A percentile compares a stretch with the other conserved stretches of the same genome.
These are phyloP conservation scores for Teleopsis dalmanni DNA, from an alignment of 1,140 invertebrate species.

Conservation along the genomic window DNA sequence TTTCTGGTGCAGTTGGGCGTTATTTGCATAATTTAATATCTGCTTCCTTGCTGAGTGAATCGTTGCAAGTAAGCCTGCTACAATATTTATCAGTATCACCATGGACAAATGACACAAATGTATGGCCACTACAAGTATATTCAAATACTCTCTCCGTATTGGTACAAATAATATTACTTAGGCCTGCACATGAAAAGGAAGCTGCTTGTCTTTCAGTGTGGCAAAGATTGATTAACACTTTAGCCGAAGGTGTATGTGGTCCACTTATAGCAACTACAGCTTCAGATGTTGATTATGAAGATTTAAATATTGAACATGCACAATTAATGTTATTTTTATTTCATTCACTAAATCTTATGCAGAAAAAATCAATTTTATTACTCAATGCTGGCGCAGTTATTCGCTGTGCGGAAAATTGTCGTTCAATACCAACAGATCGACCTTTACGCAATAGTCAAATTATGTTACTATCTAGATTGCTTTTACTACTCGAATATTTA, in stretches of 20 bases:
- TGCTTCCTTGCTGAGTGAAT: slow-evolving; percentile 57
- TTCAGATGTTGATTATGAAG: slow-evolving; percentile 44
- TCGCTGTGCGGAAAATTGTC: slow-evolving; percentile 58
- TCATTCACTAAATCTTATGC: slow-evolving; percentile 89
- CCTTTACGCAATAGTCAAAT: slow-evolving; percentile 58
- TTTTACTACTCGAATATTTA: slow-evolving; percentile 89
- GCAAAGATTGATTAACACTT: slow-evolving; percentile 77
- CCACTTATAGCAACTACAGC: slow-evolving; percentile 10
- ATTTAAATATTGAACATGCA: slow-evolving; percentile 93
- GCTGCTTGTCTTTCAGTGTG: slow-evolving; percentile 82
- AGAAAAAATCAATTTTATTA: slow-evolving; percentile 90
- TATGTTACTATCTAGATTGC: slow-evolving; percentile 71
- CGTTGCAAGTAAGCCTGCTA: slow-evolving; percentile 64
- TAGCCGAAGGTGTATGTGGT: slow-evolving; percentile 67
- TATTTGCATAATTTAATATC: slow-evolving; percentile 63
- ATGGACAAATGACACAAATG: slow-evolving; percentile 54
- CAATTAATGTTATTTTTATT: slow-evolving; percentile 90
- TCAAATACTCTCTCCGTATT: slow-evolving; percentile 73
- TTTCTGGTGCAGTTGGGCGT: slow-evolving; percentile 39
- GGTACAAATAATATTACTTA: slow-evolving; percentile 64
- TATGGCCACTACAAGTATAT: slow-evolving; percentile 79
- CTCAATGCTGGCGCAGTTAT: slow-evolving; percentile 63
- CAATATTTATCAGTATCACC: slow-evolving; percentile 70
- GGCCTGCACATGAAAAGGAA: slow-evolving; percentile 79
- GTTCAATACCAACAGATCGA: slow-evolving; percentile 43